A percentile compares a stretch with the other conserved stretches of the same genome.
These are phyloP conservation scores for Triplophysa bombifrons DNA, from an alignment of 2,797 vertebrate genomes.

Conservation along the genomic window DNA sequence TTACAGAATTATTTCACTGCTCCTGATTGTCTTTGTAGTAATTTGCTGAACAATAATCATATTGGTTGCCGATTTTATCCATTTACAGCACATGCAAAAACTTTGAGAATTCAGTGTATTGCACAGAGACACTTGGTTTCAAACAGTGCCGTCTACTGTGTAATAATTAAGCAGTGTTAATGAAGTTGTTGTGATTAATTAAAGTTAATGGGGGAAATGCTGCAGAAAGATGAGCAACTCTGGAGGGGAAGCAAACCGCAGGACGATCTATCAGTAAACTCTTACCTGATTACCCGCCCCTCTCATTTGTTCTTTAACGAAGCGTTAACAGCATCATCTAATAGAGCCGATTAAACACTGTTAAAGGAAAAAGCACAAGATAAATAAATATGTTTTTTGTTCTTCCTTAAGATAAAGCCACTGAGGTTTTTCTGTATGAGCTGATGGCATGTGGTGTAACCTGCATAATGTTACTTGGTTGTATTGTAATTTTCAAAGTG, in stretches of 20 bases:
- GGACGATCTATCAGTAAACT: slow-evolving; percentile 50
- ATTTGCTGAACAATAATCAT: background rate
- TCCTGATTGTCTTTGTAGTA: background rate
- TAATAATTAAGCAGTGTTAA: slow-evolving; percentile 61
- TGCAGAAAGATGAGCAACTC: slow-evolving; percentile 37
- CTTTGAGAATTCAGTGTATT: slow-evolving; percentile 24
- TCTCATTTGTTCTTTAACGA: slow-evolving; percentile 56
- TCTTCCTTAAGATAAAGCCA: background rate
- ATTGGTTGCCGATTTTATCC: background rate
- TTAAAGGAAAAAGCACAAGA: background rate
- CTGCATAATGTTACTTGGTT: too few relatives aligned
- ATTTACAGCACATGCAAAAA: slow-evolving; percentile 9
- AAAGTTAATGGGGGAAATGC: slow-evolving; percentile 54
- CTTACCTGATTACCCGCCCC: slow-evolving; percentile 50
- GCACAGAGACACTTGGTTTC: slow-evolving; percentile 41
- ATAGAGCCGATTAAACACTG: slow-evolving; percentile 15
- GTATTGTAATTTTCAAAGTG: too few relatives aligned
- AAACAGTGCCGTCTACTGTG: slow-evolving; percentile 39
- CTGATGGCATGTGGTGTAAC: too few relatives aligned
- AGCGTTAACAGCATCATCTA: slow-evolving; percentile 49
- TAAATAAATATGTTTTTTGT: background rate
- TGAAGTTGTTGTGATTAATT: slow-evolving; percentile 61
- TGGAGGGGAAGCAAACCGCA: slow-evolving; percentile 52
- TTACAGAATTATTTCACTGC: background rate
- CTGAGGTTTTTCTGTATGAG: too few relatives aligned